Base-by-base conservation (phyloP, 1,140 invertebrate genomes). In the Nebria ingens region DNA sequence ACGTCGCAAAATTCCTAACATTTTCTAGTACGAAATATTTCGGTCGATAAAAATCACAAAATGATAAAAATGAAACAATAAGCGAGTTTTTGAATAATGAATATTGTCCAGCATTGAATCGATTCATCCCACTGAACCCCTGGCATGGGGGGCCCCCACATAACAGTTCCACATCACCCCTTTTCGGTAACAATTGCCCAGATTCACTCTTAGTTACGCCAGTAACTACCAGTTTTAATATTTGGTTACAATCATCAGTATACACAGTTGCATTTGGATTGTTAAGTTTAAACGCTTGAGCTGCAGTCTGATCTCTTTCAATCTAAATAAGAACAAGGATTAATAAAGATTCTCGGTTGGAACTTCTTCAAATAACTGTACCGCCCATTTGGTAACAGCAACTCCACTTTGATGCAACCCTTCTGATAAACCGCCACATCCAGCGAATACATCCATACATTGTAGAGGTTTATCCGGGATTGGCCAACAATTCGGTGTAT, bases 111-210 rank as follows among this genome's bases (percentile, higher is more conserved):
- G 81, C 84, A 71, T 89, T 93, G 67, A 93, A 93, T 17, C 89
- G 74, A 72, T 93, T 93, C 88, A 93, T 91, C 20, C 86, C 87
- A 58, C 86, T 90, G 69, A 93, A 94, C 0, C 91, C 91, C 73
- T 94, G 91, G 68, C 91, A 94, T 1, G 91, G 91, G n/a, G 91
- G 91, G 2, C 91, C 90, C 29, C 90, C 91, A 66, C 88, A 89
- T 2, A 94, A 66, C 34, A 93, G 66, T 61, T 93, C 89, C 1
- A 94, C 89, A 56, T 92, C 87, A 3, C 89, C 87, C 65, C 82
- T 85, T 64, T 79, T 69, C 1, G 91, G 91, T 29, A 93, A 71
- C 11, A 69, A 73, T 65, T 87, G 79, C 2, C 82, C 82, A 1
- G 63, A 63, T 50, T 70, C 69, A 55, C 72, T 70, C 2, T 65